Conservation (phyloP, 2,888 invertebrate genomes). For the Ochlodes sylvanus region DNA sequence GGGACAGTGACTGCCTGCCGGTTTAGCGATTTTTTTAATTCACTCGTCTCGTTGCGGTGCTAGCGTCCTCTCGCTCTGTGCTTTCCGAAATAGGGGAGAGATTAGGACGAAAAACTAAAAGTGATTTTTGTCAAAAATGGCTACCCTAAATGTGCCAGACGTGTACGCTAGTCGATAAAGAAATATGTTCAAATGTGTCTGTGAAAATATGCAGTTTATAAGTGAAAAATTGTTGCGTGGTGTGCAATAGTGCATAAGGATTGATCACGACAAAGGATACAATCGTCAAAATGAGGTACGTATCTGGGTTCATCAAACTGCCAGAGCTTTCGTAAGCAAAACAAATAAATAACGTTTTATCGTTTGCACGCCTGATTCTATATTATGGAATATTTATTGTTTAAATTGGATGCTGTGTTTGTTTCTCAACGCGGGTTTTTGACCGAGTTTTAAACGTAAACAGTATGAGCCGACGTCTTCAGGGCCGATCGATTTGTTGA, state of each 20-base stretch:
- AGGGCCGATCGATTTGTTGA: slow-evolving; percentile 74
- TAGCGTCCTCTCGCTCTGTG: slow-evolving; percentile 73
- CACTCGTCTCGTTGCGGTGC: slow-evolving; percentile 62
- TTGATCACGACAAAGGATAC: slow-evolving; percentile 80
- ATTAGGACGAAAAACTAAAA: slow-evolving; percentile 69
- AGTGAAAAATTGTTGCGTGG: slow-evolving; percentile 82
- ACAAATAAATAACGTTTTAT: slow-evolving; percentile 78
- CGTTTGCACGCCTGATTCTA: slow-evolving; percentile 68
- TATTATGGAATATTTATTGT: slow-evolving; percentile 68
- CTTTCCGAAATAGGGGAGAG: slow-evolving; percentile 73
- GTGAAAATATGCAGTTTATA: slow-evolving; percentile 79
- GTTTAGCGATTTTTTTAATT: slow-evolving; percentile 49
- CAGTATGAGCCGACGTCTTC: slow-evolving; percentile 61
- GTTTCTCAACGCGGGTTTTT: slow-evolving; percentile 55
- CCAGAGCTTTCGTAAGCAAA: slow-evolving; percentile 75
- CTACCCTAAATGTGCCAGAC: slow-evolving; percentile 70
- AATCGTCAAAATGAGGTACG: slow-evolving; percentile 81
- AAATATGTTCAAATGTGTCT: slow-evolving; percentile 68
- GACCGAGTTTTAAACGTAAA: slow-evolving; percentile 69
- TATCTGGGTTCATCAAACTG: slow-evolving; percentile 71
- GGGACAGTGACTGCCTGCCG: slow-evolving; percentile 47
- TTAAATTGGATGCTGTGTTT: slow-evolving; percentile 52
- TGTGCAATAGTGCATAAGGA: slow-evolving; percentile 80
- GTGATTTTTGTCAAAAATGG: slow-evolving; percentile 81
- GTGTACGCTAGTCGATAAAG: slow-evolving; percentile 68